A percentile compares a stretch with the other conserved stretches of the same genome.
Evolutionary conservation across 2,113 vertebrate genomes (phyloP).

Genomic region (Chionis minor): DNA sequence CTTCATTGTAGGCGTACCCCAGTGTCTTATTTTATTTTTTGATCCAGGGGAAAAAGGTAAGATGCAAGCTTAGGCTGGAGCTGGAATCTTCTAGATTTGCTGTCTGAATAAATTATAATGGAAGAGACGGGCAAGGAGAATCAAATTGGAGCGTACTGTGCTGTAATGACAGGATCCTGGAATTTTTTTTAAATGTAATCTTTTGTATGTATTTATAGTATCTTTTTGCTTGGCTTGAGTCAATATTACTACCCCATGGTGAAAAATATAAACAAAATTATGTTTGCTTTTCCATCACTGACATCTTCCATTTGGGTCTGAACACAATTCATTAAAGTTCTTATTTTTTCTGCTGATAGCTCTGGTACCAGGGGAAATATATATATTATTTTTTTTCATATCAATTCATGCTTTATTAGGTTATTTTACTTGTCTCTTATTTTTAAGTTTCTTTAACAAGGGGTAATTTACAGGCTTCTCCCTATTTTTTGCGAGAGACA

Average conservation of each 20-base stretch:
- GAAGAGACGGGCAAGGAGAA: background rate
- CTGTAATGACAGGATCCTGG: background rate
- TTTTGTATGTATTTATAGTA: background rate
- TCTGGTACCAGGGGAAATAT: background rate
- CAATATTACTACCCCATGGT: background rate
- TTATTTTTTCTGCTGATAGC: background rate
- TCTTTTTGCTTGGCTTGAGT: background rate
- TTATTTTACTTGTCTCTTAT: background rate
- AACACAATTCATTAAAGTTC: background rate
- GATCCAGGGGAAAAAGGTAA: background rate
- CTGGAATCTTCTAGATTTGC: background rate
- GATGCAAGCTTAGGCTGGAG: background rate
- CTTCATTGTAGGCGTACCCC: background rate
- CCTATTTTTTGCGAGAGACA: background rate
- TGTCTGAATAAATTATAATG: background rate
- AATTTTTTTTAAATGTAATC: background rate
- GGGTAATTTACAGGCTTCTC: background rate
- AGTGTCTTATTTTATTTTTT: background rate
- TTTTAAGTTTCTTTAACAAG: background rate
- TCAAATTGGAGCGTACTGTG: fast-evolving
- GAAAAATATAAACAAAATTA: background rate
- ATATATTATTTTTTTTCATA: background rate
- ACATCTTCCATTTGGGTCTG: background rate
- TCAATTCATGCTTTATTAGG: background rate
- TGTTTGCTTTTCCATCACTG: background rate